phyloP scores from a whole-genome alignment of 2,797 vertebrate genomes.

The Sciurus carolinensis region DNA sequence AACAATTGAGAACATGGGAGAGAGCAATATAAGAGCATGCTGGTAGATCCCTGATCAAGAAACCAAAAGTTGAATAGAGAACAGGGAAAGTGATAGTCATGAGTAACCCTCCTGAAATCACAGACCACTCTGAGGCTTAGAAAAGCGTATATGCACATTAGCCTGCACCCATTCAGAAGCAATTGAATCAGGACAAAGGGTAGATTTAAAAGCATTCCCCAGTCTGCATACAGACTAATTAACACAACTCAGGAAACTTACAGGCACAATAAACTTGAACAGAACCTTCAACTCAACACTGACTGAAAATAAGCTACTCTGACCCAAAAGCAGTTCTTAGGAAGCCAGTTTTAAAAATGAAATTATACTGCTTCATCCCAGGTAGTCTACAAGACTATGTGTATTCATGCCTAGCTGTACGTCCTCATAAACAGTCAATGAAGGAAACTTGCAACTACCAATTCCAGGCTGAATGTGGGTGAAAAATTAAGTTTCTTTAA shows the following conservation, averaged over 20 bases:
- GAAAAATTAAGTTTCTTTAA: not conserved
- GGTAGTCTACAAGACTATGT: not conserved
- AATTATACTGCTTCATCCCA: not conserved
- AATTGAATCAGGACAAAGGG: not conserved
- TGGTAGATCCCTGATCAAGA: not conserved
- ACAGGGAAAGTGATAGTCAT: not conserved
- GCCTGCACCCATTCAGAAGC: not conserved
- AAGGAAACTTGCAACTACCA: not conserved
- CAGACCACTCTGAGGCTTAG: not conserved
- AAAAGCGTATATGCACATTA: accelerated
- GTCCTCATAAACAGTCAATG: not conserved
- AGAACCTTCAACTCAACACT: not conserved
- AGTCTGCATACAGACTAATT: not conserved
- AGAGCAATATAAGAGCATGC: not conserved
- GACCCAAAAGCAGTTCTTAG: not conserved
- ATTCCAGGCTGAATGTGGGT: not conserved
- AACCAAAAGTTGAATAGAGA: not conserved
- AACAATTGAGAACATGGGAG: not conserved
- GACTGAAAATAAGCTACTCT: not conserved
- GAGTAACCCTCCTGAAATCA: not conserved
- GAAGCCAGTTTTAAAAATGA: not conserved
- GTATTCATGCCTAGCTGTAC: not conserved
- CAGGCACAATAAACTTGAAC: not conserved
- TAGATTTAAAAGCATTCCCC: not conserved
- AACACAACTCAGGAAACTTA: not conserved